phyloP scores from a whole-genome alignment of 2,888 invertebrate species.

The Fabriciana adippe region DNA sequence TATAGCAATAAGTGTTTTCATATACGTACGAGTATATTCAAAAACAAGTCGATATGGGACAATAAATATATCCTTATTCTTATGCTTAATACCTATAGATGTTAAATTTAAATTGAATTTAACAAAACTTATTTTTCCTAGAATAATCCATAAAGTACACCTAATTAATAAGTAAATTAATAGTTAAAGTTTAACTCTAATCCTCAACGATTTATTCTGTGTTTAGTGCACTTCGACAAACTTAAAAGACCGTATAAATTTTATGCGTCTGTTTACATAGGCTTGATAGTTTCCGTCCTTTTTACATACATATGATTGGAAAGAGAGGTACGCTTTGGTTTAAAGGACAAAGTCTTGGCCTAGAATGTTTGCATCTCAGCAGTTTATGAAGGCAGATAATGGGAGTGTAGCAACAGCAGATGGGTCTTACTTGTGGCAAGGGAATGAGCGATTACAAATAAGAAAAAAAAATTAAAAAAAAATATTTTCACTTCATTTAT shows the following conservation, averaged over 20 bases:
- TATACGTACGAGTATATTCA: too few species aligned
- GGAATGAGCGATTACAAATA: conserved; percentile 41
- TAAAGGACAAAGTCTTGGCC: conserved; percentile 56
- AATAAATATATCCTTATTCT: too few species aligned
- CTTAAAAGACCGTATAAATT: conserved; percentile 63
- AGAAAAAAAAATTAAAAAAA: too few species aligned
- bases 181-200: conserved; percentile 14
- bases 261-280: conserved; percentile 42
- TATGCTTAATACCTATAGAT: too few species aligned
- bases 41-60: too few species aligned
- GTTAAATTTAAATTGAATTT: too few species aligned
- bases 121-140: too few species aligned
- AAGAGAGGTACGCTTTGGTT: conserved; percentile 25
- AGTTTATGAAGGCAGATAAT: conserved; percentile 74
- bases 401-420: conserved; percentile 66
- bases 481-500: too few species aligned
- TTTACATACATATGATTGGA: conserved; percentile 22
- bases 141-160: conserved; percentile 19
- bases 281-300: conserved; percentile 13
- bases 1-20: too few species aligned
- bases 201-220: conserved; percentile 14
- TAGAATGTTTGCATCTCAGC: conserved; percentile 70
- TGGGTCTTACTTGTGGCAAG: conserved; percentile 58
- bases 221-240: conserved; percentile 47
- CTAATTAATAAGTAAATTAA: conserved; percentile 1